A percentile compares a stretch with the other conserved stretches of the same genome.
Evolutionary conservation across 2,888 invertebrate species (phyloP).

Genomic region (Bimastos eiseni): DNA sequence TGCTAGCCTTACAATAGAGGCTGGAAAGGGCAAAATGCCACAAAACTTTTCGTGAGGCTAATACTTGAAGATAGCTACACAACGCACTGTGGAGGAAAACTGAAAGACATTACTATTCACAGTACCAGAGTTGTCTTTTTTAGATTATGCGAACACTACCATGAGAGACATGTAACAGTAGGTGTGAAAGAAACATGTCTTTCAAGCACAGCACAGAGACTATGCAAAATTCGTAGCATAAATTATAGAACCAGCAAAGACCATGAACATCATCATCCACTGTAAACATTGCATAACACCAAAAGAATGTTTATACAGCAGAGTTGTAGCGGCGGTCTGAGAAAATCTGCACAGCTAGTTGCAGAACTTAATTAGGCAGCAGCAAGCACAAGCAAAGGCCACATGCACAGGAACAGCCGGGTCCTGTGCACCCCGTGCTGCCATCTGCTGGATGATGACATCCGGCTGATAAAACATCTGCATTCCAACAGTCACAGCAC

Average conservation of each 20-base stretch:
- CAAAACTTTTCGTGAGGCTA: not conserved
- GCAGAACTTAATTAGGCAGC: not conserved
- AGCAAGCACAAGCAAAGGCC: not conserved
- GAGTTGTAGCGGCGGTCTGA: not conserved
- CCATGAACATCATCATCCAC: not conserved
- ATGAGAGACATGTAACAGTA: not conserved
- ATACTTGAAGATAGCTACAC: not conserved
- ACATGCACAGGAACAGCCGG: not conserved
- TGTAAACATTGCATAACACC: not conserved
- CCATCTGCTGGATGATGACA: not conserved
- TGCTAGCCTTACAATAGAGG: not conserved
- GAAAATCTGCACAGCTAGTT: not conserved
- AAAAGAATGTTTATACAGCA: not conserved
- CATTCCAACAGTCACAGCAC: not conserved
- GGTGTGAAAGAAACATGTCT: not conserved
- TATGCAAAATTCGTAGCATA: slow-evolving; percentile 13
- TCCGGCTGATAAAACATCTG: not conserved
- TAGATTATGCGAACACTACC: not conserved
- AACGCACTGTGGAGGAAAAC: not conserved
- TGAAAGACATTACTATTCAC: not conserved
- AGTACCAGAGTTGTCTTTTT: not conserved
- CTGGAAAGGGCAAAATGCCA: not conserved
- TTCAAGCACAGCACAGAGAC: not conserved
- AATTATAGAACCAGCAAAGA: not conserved
- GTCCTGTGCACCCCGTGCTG: not conserved